Evolutionary conservation across 2,888 invertebrate genomes (phyloP).

Genomic region (Epicampocera succincta): DNA sequence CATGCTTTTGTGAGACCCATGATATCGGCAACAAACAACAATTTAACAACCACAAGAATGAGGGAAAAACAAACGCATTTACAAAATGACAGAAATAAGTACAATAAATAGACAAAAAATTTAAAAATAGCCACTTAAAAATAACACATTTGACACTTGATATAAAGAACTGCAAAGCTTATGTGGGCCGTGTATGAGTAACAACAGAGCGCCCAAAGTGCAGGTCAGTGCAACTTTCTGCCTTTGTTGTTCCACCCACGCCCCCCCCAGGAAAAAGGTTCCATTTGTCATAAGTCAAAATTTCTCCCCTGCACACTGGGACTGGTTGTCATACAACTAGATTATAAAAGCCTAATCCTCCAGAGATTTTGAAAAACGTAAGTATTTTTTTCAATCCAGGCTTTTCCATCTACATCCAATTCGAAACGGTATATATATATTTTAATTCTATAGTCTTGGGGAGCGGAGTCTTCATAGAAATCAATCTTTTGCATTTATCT

Average conservation of each 20-base stretch:
- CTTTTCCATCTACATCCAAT: no score
- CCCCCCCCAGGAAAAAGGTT: no score
- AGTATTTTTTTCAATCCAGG: no score
- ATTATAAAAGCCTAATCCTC: no score
- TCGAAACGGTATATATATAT: no score
- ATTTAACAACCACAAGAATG: constrained; percentile 14
- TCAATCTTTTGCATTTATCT: neutral
- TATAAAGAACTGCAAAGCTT: constrained; percentile 32
- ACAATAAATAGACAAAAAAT: constrained; percentile 19
- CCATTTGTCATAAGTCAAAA: no score
- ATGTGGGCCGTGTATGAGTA: constrained; percentile 56
- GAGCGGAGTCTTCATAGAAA: neutral
- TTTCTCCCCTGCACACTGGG: no score
- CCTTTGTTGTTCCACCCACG: no score
- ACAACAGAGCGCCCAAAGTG: constrained; percentile 20
- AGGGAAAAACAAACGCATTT: constrained; percentile 40
- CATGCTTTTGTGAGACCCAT: constrained; percentile 25
- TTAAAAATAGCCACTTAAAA: constrained; percentile 62
- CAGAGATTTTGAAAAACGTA: no score
- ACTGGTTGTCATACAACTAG: no score
- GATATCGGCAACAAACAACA: constrained; percentile 28
- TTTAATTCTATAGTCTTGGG: no score
- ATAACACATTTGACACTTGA: constrained; percentile 61
- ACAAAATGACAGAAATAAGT: constrained; percentile 49
- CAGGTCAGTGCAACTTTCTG: constrained; percentile 42